Evolutionary conservation across 1,140 invertebrate genomes (phyloP), one percentile per base, ranked within the genome.

Genomic region (Drosophila ohnishii): DNA sequence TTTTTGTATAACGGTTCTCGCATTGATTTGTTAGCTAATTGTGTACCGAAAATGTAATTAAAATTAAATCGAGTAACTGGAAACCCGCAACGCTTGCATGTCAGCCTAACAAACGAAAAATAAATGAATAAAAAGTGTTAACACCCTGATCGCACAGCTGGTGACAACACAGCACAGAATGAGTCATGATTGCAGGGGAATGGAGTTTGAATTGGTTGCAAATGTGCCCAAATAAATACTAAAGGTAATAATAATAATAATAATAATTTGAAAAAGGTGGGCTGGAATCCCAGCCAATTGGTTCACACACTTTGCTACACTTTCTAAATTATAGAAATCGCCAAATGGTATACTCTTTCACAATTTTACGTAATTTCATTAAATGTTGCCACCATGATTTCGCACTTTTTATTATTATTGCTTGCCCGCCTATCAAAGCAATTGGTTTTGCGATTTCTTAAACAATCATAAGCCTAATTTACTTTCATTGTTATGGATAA

Each of bases 131-230:
- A 77, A 77, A 77, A 77, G 34, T 75, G 75, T 74, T 75, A 67
- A 82, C 80, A 83, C 75, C 53, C 80, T 47, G 63, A 81, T 77
- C 67, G 73, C 78, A 77, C 78, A 82, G 73, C 78, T 82, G 78
- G 73, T 75, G 53, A 73, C 74, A 73, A 50, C 32, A 19, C 44
- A 11, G 70, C 22, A 2, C 22, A 39, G 25, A 28, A 77, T 81
- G 78, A 81, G 66, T 81, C 78, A 81, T 59, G 53, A 37, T 39
- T 45, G 40, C 66, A 56, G 35, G 10, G 40, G 25, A 59, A 39
- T 58, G 30, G 35, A 57, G 65, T 30, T 48, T 22, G 34, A 34
- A 30, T 40, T 35, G n/a, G 7, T 48, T 32, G 48, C 28, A 57
- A 40, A 40, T 58, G 30, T n/a, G n/a, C n/a, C n/a, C n/a, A 37